Evolutionary conservation across 92 coral and sea anemone genomes (phyloP).

Genomic region (Zoanthus solanderi): DNA sequence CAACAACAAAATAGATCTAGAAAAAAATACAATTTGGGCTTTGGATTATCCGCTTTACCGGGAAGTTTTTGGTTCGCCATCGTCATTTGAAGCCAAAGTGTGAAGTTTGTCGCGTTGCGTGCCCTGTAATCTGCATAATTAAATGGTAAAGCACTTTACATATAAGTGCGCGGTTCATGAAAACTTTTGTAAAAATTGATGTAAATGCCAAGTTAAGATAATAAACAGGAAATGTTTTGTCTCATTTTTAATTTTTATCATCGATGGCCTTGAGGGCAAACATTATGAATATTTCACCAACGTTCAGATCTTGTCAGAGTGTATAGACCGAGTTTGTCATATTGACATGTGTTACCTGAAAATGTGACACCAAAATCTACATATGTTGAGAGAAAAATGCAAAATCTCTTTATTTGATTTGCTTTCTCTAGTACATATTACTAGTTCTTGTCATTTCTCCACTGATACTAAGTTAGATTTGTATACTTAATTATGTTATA

Average conservation of each 20-base stretch:
- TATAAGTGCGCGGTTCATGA: slow-evolving; percentile 8
- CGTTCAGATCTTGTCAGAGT: background rate
- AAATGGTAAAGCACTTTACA: background rate
- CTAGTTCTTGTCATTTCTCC: background rate
- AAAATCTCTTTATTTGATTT: no score
- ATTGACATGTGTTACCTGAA: background rate
- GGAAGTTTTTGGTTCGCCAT: background rate
- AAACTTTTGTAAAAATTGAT: background rate
- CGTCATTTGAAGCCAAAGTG: background rate
- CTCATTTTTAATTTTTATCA: background rate
- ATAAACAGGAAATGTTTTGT: background rate
- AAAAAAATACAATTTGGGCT: slow-evolving; percentile 8
- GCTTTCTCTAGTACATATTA: background rate
- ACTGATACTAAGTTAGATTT: background rate
- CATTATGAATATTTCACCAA: background rate
- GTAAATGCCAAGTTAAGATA: background rate
- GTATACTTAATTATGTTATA: background rate
- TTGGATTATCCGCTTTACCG: background rate
- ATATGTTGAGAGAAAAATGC: no score
- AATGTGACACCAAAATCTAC: background rate
- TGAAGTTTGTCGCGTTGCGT: background rate
- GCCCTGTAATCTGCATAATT: background rate
- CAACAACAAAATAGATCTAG: slow-evolving; percentile 20
- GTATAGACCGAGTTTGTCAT: background rate
- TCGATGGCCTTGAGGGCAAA: background rate